A percentile compares a stretch with the other conserved stretches of the same genome.
Conservation (phyloP, 2,888 invertebrate species). For the Drosophila cracens region DNA sequence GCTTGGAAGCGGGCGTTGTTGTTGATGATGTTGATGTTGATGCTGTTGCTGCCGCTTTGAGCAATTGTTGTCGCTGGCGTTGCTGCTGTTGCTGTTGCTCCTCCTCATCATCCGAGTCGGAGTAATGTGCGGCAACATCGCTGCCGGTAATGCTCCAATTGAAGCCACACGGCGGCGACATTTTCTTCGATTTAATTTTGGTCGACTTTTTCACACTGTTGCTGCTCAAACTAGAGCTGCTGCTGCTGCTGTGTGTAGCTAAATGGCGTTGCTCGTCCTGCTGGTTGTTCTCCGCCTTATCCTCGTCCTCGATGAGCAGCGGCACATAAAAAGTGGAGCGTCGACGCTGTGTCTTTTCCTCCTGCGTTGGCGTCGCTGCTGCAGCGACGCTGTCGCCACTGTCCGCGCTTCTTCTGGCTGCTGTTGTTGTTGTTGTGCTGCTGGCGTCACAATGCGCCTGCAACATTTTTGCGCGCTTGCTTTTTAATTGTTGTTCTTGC, state of each 20-base stretch:
- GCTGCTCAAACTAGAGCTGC: slow-evolving; percentile 61
- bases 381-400: slow-evolving; percentile 47
- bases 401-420: slow-evolving; percentile 47
- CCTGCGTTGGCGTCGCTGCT: slow-evolving; percentile 60
- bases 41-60: slow-evolving; percentile 44
- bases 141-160: slow-evolving; percentile 84
- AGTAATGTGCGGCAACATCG: slow-evolving; percentile 74
- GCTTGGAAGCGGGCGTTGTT: slow-evolving; percentile 70
- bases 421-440: slow-evolving; percentile 52
- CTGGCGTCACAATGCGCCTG: slow-evolving; percentile 65
- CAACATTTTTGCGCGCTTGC: slow-evolving; percentile 74
- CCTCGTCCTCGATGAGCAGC: slow-evolving; percentile 85
- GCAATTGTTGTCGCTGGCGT: slow-evolving; percentile 23
- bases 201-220: slow-evolving; percentile 63
- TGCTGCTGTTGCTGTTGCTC: slow-evolving; percentile 73
- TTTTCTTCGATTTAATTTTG: slow-evolving; percentile 57
- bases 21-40: slow-evolving; percentile 30
- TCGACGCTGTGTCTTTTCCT: slow-evolving; percentile 87
- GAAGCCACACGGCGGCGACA: slow-evolving; percentile 84
- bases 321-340: slow-evolving; percentile 92
- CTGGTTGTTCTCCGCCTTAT: slow-evolving; percentile 20
- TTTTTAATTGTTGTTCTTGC: slow-evolving; percentile 54
- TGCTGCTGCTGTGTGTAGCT: slow-evolving; percentile 51
- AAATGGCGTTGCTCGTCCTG: slow-evolving; percentile 21
- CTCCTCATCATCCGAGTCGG: slow-evolving; percentile 80